These are phyloP conservation scores for Brenthis daphne DNA, from an alignment of 2,888 invertebrate species.

Conservation along the genomic window DNA sequence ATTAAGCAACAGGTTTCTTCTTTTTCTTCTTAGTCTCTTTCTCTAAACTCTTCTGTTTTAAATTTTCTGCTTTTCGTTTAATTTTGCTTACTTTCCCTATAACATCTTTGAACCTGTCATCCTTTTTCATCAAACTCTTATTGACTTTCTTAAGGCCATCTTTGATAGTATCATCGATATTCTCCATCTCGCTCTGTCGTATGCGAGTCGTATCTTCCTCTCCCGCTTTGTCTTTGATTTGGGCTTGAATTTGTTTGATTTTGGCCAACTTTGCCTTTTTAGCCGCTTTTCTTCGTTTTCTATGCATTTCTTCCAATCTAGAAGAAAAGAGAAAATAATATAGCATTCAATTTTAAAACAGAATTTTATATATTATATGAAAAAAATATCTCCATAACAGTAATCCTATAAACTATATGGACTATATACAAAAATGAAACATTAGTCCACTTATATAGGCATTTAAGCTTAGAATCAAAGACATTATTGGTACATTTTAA, in stretches of 20 bases:
- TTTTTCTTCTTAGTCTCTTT: slow-evolving; percentile 48
- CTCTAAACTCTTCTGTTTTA: slow-evolving; percentile 45
- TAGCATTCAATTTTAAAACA: background rate
- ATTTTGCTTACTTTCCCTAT: slow-evolving; percentile 74
- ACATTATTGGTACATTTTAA: no score
- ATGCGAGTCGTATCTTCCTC: slow-evolving; percentile 46
- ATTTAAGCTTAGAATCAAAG: no score
- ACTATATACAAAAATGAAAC: no score
- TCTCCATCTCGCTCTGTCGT: slow-evolving; percentile 45
- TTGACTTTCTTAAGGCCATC: slow-evolving; percentile 67
- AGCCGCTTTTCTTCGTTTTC: slow-evolving; percentile 68
- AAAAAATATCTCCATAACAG: background rate
- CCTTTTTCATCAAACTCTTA: slow-evolving; percentile 73
- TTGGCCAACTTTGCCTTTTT: slow-evolving; percentile 71
- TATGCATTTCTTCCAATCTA: slow-evolving; percentile 74
- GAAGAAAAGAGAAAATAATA: background rate
- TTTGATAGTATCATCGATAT: slow-evolving; percentile 66
- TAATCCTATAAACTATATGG: no score
- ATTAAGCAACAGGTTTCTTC: slow-evolving; percentile 40
- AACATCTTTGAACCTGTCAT: slow-evolving; percentile 72
- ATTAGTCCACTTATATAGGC: no score
- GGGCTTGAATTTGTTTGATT: slow-evolving; percentile 63
- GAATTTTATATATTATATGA: background rate
- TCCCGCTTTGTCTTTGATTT: slow-evolving; percentile 51
- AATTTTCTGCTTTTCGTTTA: slow-evolving; percentile 68